These are phyloP conservation scores for Pyrrhia umbra DNA, from an alignment of 2,888 invertebrate species.

Conservation along the genomic window DNA sequence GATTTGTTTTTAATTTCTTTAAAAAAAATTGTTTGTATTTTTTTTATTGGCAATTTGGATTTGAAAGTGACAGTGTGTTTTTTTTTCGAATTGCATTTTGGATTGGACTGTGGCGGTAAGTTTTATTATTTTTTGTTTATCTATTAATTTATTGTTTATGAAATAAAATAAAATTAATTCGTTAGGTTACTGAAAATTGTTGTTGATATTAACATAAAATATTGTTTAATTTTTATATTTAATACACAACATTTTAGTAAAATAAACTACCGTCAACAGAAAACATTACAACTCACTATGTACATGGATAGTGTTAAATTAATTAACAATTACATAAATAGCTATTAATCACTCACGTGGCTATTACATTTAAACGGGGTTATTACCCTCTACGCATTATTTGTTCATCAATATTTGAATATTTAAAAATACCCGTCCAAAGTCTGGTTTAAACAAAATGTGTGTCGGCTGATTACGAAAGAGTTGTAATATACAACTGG, in stretches of 20 bases:
- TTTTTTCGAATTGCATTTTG: constrained; percentile 46
- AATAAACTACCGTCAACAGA: too few species aligned
- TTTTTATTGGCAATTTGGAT: constrained; percentile 46
- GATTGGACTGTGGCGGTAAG: constrained; percentile 57
- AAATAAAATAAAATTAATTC: too few species aligned
- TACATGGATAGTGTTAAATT: neutral
- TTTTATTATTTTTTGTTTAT: constrained; percentile 10
- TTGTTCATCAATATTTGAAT: neutral
- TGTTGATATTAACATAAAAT: too few species aligned
- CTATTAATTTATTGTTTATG: neutral
- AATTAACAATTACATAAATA: neutral
- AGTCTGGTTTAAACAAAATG: neutral
- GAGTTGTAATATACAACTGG: neutral
- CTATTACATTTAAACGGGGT: neutral
- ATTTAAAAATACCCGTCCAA: neutral
- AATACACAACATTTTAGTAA: too few species aligned
- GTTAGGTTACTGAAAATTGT: too few species aligned
- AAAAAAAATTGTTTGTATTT: constrained; percentile 34
- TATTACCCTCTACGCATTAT: neutral
- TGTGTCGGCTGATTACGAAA: neutral
- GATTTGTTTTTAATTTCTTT: constrained; percentile 52
- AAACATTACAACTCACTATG: neutral
- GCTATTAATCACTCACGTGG: too few species aligned
- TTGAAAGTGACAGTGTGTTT: constrained; percentile 57
- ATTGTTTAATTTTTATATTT: too few species aligned